These are phyloP conservation scores for Panorpa germanica DNA, from an alignment of 2,888 invertebrate genomes.

Conservation along the genomic window DNA sequence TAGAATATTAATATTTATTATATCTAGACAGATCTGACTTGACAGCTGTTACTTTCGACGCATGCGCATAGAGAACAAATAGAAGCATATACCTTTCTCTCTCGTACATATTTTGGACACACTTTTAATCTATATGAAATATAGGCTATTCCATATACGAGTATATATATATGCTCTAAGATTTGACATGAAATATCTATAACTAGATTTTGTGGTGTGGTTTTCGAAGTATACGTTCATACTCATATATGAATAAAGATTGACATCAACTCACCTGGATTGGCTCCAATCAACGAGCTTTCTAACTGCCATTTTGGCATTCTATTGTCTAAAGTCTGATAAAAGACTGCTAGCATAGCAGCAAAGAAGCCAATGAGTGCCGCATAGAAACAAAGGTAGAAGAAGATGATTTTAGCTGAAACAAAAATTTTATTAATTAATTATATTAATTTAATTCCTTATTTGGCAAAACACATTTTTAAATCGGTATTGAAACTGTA, in stretches of 20 bases:
- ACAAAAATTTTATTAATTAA: conserved; percentile 19
- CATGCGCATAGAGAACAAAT: too few species aligned
- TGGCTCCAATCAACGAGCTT: conserved; percentile 73
- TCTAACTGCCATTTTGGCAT: conserved; percentile 82
- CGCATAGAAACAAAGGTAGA: conserved; percentile 92
- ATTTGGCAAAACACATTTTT: conserved; percentile 4
- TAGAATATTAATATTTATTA: too few species aligned
- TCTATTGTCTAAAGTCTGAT: conserved; percentile 70
- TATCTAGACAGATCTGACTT: too few species aligned
- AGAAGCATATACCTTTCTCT: too few species aligned
- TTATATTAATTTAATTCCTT: conserved; percentile 6
- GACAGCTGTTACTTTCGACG: too few species aligned
- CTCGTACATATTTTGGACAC: too few species aligned
- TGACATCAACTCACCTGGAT: conserved; percentile 54
- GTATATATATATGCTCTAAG: too few species aligned
- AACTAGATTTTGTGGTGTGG: background rate
- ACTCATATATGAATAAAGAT: conserved; percentile 3
- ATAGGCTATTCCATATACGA: too few species aligned
- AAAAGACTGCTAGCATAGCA: conserved; percentile 86
- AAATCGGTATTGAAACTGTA: background rate
- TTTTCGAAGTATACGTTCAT: background rate
- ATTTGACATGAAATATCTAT: too few species aligned
- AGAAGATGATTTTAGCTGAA: conserved; percentile 85
- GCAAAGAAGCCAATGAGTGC: conserved; percentile 87
- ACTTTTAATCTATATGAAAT: too few species aligned